These are phyloP conservation scores for Bradypus variegatus DNA, from an alignment of 2,797 vertebrate genomes.

Conservation along the genomic window DNA sequence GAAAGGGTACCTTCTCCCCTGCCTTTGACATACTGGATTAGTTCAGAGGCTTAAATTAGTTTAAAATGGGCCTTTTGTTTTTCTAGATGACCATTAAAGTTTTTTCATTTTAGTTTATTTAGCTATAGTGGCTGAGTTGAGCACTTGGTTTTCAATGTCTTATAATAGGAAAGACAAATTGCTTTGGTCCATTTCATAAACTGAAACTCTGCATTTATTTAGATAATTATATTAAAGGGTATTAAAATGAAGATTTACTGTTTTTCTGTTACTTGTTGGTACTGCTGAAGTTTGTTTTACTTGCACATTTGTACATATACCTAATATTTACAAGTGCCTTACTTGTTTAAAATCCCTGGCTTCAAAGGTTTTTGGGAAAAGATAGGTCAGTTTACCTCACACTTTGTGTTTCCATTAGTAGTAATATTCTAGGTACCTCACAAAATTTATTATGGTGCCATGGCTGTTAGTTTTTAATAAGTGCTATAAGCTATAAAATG, in stretches of 20 bases:
- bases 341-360: constrained; percentile 72
- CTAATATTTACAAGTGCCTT: constrained; percentile 74
- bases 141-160: constrained; percentile 37
- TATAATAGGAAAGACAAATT: neutral
- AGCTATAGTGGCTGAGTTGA: neutral
- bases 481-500: constrained; percentile 6
- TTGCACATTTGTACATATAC: constrained; percentile 61
- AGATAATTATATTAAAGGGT: constrained; percentile 43
- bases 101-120: too few species aligned
- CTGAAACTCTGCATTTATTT: constrained; percentile 17
- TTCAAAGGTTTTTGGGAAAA: constrained; percentile 48
- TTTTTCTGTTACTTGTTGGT: constrained; percentile 54
- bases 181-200: constrained; percentile 43
- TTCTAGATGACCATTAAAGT: too few species aligned
- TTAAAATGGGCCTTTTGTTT: too few species aligned
- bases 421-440: constrained; percentile 68
- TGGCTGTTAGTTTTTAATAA: constrained; percentile 60
- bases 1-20: too few species aligned
- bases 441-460: constrained; percentile 60
- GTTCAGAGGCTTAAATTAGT: too few species aligned
- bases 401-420: constrained; percentile 63
- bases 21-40: too few species aligned
- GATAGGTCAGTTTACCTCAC: constrained; percentile 63
- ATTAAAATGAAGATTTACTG: constrained; percentile 58
- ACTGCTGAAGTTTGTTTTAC: constrained; percentile 60